Base-by-base conservation (phyloP, 2,888 invertebrate species). In the Callimorpha dominula region DNA sequence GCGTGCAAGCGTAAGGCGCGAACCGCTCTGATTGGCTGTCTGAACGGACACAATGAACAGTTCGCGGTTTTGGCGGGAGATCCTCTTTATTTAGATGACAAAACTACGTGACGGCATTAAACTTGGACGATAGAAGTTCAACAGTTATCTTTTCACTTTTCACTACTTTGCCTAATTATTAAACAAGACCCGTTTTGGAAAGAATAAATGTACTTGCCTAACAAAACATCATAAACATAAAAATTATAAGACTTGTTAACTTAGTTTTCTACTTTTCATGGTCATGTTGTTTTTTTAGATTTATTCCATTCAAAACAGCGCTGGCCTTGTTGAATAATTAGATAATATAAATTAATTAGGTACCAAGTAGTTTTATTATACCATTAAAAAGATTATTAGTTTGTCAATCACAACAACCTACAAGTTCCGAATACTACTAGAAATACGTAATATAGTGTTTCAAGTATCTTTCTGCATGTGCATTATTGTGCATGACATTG, bases 11-110 rank as follows among this genome's bases (percentile, higher is more conserved):
- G 91, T 87, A 89, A 88, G 87, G 90, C 93, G 91, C 94, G 91
- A 91, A 87, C 91, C 84, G 85, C 87, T 93, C 88, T 94, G 94
- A 95, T 95, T 95, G 94, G 94, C 85, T 86, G 85, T 88, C 89
- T 88, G 85, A 86, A 75, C 79, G 75, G 76, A 78, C 82, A 84
- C 78, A 85, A 78, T 76, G 83, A 84, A 80, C 77, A 73, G 71
- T 81, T 81, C 75, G 77, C 82, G 73, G 82, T 87, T 91, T 94
- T 91, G 92, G 93, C 92, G 92, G 92, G 91, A 93, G 91, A 89
- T 89, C 90, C 84, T 57, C 86, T 84, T 86, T n/a, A n/a, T n/a
- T 86, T 86, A 86, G 86, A 60, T 46, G 68, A 20, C 54, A 6
- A 31, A n/a, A n/a, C 52, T 42, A 14, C 14, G 12, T 20, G 14